These are phyloP conservation scores for Drosophila bipectinata DNA, from an alignment of 1,140 invertebrate species.

Conservation along the genomic window DNA sequence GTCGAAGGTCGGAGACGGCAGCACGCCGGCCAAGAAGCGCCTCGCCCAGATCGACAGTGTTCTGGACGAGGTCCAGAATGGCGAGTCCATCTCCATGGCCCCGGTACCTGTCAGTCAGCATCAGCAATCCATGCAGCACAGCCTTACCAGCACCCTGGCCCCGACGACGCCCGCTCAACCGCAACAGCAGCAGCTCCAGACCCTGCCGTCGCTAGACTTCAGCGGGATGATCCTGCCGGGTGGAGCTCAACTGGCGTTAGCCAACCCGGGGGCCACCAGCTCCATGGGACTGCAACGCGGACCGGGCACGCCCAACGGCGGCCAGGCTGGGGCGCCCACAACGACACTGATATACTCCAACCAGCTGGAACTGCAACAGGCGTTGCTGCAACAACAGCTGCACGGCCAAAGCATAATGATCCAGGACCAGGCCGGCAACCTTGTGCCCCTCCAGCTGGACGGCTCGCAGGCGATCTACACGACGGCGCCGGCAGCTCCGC, in stretches of 20 bases:
- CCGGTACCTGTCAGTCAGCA: constrained; percentile 31
- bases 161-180: constrained; percentile 33
- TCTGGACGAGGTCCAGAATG: constrained; percentile 76
- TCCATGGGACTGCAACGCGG: constrained; percentile 64
- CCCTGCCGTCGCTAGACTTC: constrained; percentile 74
- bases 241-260: constrained; percentile 72
- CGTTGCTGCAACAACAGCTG: constrained; percentile 73
- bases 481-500: constrained; percentile 46
- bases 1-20: constrained; percentile 49
- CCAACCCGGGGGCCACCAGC: constrained; percentile 72
- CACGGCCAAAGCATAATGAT: constrained; percentile 83
- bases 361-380: constrained; percentile 78
- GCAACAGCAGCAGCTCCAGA: constrained; percentile 62
- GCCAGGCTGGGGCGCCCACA: constrained; percentile 54
- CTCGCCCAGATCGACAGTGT: constrained; percentile 79
- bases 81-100: constrained; percentile 23
- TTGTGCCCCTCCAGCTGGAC: constrained; percentile 74
- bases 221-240: constrained; percentile 81
- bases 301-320: constrained; percentile 45
- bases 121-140: constrained; percentile 45
- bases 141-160: constrained; percentile 38
- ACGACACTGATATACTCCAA: constrained; percentile 81
- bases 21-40: constrained; percentile 66
- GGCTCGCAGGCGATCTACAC: constrained; percentile 79
- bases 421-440: constrained; percentile 78